Evolutionary conservation across 92 coral and sea anemone species (phyloP).

Genomic region (Epizoanthus fatuus): DNA sequence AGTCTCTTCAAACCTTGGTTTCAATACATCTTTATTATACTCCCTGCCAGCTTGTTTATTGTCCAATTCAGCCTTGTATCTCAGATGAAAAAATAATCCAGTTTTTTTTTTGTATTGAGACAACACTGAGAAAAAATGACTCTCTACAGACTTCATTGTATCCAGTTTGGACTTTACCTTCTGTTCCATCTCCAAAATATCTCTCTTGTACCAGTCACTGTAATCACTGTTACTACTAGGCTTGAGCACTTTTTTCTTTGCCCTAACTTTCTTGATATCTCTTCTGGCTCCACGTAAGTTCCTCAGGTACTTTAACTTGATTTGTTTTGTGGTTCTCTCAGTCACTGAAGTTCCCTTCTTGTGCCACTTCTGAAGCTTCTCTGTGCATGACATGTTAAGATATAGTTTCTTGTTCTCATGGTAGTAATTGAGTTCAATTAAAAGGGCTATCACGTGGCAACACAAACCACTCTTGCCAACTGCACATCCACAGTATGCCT

Average conservation of each 20-base stretch:
- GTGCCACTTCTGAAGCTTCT: conserved; percentile 72
- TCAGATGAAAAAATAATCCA: conserved; percentile 40
- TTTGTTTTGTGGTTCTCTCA: conserved; percentile 46
- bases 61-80: conserved; percentile 48
- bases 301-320: conserved; percentile 58
- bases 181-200: conserved; percentile 59
- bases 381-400: conserved; percentile 69
- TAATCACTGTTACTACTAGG: conserved; percentile 44
- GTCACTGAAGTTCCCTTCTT: conserved; percentile 42
- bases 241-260: conserved; percentile 46
- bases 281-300: conserved; percentile 67
- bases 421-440: conserved; percentile 50
- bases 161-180: conserved; percentile 49
- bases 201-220: conserved; percentile 69
- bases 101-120: conserved; percentile 39
- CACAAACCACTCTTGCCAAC: conserved; percentile 74
- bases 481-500: conserved; percentile 66
- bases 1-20: conserved; percentile 33
- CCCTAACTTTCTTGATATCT: conserved; percentile 61
- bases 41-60: conserved; percentile 48
- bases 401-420: conserved; percentile 51
- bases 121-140: conserved; percentile 33
- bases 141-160: conserved; percentile 30
- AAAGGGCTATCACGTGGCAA: conserved; percentile 67
- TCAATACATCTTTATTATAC: conserved; percentile 37